Conservation (phyloP, 2,113 vertebrate genomes). For the Furnarius figulus region DNA sequence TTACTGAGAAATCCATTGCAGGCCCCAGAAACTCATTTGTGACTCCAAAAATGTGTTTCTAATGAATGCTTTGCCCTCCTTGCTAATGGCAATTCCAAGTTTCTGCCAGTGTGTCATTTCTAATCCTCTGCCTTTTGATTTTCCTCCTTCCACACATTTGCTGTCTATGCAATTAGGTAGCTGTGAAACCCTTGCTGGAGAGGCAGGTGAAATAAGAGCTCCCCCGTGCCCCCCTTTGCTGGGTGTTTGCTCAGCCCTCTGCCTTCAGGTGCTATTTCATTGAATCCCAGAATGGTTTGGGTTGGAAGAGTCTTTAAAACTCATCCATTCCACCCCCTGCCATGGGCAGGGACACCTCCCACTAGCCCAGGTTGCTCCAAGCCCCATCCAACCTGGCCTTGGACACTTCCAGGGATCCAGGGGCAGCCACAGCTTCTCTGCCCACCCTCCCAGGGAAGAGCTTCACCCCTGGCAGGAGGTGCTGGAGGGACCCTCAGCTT, state of each 20-base stretch:
- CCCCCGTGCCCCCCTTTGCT: background rate
- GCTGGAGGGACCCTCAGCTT: background rate
- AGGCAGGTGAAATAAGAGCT: background rate
- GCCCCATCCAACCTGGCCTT: background rate
- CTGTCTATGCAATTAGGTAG: background rate
- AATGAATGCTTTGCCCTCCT: background rate
- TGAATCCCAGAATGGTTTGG: background rate
- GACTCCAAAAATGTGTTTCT: background rate
- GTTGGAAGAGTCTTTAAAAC: background rate
- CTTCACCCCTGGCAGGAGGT: background rate
- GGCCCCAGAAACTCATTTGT: background rate
- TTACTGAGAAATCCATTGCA: background rate
- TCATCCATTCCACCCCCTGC: accelerated
- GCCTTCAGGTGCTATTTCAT: background rate
- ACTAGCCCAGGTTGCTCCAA: accelerated
- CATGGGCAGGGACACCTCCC: background rate
- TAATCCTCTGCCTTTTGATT: background rate
- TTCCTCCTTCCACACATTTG: background rate
- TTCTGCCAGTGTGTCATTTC: background rate
- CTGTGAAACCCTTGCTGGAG: background rate
- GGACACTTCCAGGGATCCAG: background rate
- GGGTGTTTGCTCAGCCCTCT: background rate
- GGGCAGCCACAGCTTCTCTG: background rate
- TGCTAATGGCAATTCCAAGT: background rate
- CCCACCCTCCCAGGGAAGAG: background rate